Conservation (phyloP, 2,113 vertebrate species). For the Phalacrocorax aristotelis region DNA sequence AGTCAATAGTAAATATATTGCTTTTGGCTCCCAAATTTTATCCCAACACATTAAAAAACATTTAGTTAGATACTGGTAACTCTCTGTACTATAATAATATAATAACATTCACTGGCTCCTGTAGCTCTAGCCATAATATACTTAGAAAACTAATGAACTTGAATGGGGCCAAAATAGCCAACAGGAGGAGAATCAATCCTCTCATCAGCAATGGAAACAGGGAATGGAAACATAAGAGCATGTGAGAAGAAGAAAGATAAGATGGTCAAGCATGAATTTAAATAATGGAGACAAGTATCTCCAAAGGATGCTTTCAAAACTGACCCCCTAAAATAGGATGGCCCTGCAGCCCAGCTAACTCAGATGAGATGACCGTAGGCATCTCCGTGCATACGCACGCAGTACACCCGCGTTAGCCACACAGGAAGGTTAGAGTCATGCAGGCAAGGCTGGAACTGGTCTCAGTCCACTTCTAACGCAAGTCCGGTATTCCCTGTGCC, state of each 20-base stretch:
- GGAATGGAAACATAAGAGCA: background rate
- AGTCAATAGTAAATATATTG: background rate
- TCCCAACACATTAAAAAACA: background rate
- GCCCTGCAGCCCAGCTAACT: background rate
- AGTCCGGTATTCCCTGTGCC: background rate
- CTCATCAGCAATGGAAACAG: background rate
- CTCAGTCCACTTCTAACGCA: background rate
- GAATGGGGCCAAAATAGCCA: background rate
- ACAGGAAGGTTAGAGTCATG: background rate
- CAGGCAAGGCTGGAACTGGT: background rate
- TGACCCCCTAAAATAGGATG: background rate
- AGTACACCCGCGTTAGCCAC: rapidly evolving
- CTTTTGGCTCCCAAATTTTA: background rate
- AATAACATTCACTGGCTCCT: background rate
- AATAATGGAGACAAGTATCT: background rate
- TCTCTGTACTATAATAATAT: background rate
- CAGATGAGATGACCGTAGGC: background rate
- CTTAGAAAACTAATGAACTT: background rate
- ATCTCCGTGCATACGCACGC: too few species aligned
- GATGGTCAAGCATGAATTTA: background rate
- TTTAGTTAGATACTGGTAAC: background rate
- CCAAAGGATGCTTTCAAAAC: background rate
- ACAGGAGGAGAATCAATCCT: background rate
- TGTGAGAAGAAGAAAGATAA: background rate
- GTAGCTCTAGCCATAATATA: background rate